phyloP scores from a whole-genome alignment of 2,888 invertebrate species.

The Dorcus hopei region DNA sequence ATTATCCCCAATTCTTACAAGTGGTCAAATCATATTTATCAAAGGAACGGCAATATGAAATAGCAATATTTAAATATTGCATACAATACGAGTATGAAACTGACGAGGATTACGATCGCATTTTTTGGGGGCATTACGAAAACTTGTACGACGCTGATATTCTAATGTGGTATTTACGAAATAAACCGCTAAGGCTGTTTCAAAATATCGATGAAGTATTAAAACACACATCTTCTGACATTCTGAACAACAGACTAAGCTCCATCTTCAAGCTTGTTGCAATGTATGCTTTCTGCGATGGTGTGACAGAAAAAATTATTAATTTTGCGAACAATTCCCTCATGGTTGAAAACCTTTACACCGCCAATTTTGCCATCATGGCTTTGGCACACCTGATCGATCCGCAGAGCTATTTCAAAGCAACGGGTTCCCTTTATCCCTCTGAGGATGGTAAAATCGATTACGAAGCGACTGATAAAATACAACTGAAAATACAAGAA shows the following conservation, averaged over 20 bases:
- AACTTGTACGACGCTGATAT: neutral
- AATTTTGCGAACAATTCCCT: neutral
- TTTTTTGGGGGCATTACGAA: neutral
- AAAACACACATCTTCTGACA: too few species aligned
- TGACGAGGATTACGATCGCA: neutral
- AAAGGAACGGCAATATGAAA: neutral
- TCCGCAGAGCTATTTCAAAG: too few species aligned
- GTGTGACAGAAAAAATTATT: neutral
- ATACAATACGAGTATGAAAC: neutral
- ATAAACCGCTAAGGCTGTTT: neutral
- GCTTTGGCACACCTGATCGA: too few species aligned
- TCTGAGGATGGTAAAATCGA: slow-evolving; percentile 5
- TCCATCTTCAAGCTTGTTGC: too few species aligned
- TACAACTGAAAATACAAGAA: neutral
- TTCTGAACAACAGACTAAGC: too few species aligned
- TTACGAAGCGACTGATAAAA: neutral
- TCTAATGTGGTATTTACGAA: neutral
- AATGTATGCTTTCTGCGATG: neutral
- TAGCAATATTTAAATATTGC: neutral
- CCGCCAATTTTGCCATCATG: too few species aligned
- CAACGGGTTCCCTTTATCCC: neutral
- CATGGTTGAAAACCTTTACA: neutral
- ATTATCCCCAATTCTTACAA: neutral
- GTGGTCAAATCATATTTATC: neutral
- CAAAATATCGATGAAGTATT: neutral